Percentiles rank a stretch among this genome's conserved stretches.
Evolutionary conservation across 2,113 vertebrate genomes (phyloP).

Genomic region (Nothoprocta pentlandii): DNA sequence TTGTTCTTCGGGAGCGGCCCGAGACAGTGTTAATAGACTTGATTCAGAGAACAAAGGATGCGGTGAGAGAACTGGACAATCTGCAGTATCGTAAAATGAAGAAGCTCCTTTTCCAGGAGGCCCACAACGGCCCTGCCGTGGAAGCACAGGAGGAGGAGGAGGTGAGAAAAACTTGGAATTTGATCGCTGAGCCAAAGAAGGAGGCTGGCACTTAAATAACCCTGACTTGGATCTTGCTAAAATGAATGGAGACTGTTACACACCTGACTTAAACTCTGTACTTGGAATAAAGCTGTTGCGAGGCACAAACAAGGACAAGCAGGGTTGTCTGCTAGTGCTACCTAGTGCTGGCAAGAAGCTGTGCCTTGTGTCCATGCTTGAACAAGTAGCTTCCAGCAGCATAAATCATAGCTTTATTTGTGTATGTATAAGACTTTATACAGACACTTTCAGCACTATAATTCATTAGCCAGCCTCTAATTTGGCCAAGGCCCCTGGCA

Average conservation of each 20-base stretch:
- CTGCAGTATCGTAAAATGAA: slow-evolving; percentile 99
- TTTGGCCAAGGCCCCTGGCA: background rate
- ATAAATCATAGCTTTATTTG: background rate
- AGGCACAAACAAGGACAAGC: slow-evolving; percentile 25
- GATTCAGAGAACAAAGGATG: slow-evolving; percentile 97
- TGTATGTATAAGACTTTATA: background rate
- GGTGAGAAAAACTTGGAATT: slow-evolving; percentile 77
- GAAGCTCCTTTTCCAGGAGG: slow-evolving; percentile 98
- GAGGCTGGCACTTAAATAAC: slow-evolving; percentile 10
- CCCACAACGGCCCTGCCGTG: slow-evolving; percentile 92
- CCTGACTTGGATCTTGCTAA: background rate
- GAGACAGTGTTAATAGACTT: slow-evolving; percentile 97
- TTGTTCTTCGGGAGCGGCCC: slow-evolving; percentile 93
- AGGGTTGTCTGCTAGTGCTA: background rate
- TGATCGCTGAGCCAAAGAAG: background rate
- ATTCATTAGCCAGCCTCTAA: background rate
- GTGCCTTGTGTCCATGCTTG: slow-evolving; percentile 12
- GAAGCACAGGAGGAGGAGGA: slow-evolving; percentile 97
- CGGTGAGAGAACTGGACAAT: slow-evolving; percentile 97
- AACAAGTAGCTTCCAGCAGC: slow-evolving; percentile 23
- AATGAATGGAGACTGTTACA: background rate
- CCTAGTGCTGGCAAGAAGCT: slow-evolving; percentile 23
- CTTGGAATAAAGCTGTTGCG: slow-evolving; percentile 24
- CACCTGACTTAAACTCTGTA: slow-evolving; percentile 20
- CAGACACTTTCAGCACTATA: background rate